Conservation (phyloP, 2,888 invertebrate genomes). For the Heterodera filipjevi region DNA sequence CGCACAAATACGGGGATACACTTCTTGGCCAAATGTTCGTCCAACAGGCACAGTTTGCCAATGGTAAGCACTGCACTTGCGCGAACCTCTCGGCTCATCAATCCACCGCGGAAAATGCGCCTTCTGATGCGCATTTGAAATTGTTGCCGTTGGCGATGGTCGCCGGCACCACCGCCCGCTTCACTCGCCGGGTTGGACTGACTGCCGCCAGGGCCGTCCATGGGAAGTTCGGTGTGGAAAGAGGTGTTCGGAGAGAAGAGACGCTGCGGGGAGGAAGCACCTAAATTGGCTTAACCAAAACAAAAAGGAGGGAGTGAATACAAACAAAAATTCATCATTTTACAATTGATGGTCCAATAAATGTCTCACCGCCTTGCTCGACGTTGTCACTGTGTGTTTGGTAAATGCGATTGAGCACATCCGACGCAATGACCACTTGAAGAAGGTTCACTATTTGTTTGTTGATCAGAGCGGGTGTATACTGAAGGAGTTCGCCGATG, state of each 20-base stretch:
- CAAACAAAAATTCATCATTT: not conserved
- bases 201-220: constrained; percentile 6
- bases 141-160: not conserved
- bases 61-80: constrained; percentile 67
- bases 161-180: not conserved
- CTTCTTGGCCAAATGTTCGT: constrained; percentile 73
- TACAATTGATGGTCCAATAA: too few relatives aligned
- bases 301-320: not conserved
- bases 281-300: not conserved
- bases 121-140: constrained; percentile 28
- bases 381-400: not conserved
- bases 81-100: constrained; percentile 50
- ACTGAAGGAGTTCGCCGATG: constrained; percentile 67
- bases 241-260: constrained; percentile 23
- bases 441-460: constrained; percentile 65
- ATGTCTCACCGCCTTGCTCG: constrained; percentile 7
- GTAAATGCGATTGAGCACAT: constrained; percentile 29
- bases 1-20: constrained; percentile 73
- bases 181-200: constrained; percentile 19
- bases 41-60: constrained; percentile 66
- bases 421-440: constrained; percentile 42
- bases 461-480: constrained; percentile 67
- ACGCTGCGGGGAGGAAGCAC: not conserved
- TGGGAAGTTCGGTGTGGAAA: constrained; percentile 19
- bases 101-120: constrained; percentile 29